These are phyloP conservation scores for Sphenodon punctatus DNA, from an alignment of 2,797 vertebrate species.

Conservation along the genomic window DNA sequence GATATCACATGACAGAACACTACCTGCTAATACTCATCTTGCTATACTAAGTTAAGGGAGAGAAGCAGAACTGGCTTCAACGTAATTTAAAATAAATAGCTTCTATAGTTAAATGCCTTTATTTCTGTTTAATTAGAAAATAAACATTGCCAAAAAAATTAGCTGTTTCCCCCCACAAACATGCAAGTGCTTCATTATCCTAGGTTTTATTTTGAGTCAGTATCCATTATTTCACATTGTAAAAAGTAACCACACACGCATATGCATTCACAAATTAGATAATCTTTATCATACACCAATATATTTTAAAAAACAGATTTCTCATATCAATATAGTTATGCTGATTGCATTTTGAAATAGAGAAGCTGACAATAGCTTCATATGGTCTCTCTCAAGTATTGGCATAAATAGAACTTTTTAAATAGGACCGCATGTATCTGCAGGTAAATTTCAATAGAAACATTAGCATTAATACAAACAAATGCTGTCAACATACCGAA, in stretches of 20 bases:
- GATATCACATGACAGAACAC: not conserved
- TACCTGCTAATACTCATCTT: not conserved
- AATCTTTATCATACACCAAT: slow-evolving; percentile 76
- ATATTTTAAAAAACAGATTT: slow-evolving; percentile 71
- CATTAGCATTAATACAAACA: slow-evolving; percentile 70
- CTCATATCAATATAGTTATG: slow-evolving; percentile 73
- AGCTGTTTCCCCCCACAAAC: slow-evolving; percentile 69
- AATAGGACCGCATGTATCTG: slow-evolving; percentile 65
- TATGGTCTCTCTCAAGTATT: slow-evolving; percentile 67
- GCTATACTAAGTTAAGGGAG: slow-evolving; percentile 5
- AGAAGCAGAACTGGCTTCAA: slow-evolving; percentile 4
- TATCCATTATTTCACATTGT: slow-evolving; percentile 74
- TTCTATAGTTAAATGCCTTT: slow-evolving; percentile 39
- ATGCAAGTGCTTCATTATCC: slow-evolving; percentile 73
- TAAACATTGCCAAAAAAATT: slow-evolving; percentile 62
- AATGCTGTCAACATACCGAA: slow-evolving; percentile 66
- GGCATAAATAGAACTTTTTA: slow-evolving; percentile 64
- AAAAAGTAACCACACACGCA: slow-evolving; percentile 78
- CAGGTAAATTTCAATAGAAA: slow-evolving; percentile 72
- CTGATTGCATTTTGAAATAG: slow-evolving; percentile 72
- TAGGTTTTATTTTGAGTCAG: slow-evolving; percentile 78
- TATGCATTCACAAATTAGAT: slow-evolving; percentile 76
- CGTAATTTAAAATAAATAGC: slow-evolving; percentile 46
- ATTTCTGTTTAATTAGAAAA: slow-evolving; percentile 60
- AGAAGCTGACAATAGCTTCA: slow-evolving; percentile 86